These are phyloP conservation scores for Drosophila kambysellisi DNA, from an alignment of 2,888 invertebrate species.

Conservation along the genomic window DNA sequence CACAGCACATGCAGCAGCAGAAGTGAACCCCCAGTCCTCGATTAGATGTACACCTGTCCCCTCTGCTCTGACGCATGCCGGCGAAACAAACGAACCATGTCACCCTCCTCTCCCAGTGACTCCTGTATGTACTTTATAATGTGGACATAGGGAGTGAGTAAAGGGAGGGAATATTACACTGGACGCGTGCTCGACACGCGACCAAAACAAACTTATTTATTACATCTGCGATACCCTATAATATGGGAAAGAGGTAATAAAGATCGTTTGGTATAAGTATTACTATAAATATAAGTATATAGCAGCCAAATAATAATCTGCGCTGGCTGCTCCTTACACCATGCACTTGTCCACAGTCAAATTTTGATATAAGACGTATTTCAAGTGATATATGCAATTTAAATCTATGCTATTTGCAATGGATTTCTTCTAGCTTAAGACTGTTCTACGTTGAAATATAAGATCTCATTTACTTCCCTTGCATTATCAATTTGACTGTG, in stretches of 20 bases:
- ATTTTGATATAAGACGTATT: too few species aligned
- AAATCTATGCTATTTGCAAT: not conserved
- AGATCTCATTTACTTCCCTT: not conserved
- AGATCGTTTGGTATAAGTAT: not conserved
- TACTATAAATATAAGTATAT: not conserved
- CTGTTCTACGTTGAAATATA: not conserved
- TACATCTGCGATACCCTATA: slow-evolving; percentile 26
- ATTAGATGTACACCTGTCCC: slow-evolving; percentile 41
- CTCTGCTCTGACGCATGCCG: slow-evolving; percentile 11
- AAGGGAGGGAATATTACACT: slow-evolving; percentile 30
- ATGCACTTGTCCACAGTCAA: too few species aligned
- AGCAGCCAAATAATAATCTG: too few species aligned
- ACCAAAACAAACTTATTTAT: slow-evolving; percentile 56
- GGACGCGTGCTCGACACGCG: slow-evolving; percentile 55
- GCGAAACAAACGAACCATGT: slow-evolving; percentile 38
- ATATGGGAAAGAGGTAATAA: not conserved
- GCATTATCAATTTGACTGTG: not conserved
- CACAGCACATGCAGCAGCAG: slow-evolving; percentile 11
- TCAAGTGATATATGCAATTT: not conserved
- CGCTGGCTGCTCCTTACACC: too few species aligned
- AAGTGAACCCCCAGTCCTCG: slow-evolving; percentile 4
- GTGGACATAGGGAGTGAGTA: slow-evolving; percentile 16
- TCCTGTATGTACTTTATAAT: not conserved
- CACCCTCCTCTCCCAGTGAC: slow-evolving; percentile 10
- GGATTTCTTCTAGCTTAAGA: not conserved